These are phyloP conservation scores for Pangasius mekongensis DNA, from an alignment of 2,797 vertebrate species.

Conservation along the genomic window DNA sequence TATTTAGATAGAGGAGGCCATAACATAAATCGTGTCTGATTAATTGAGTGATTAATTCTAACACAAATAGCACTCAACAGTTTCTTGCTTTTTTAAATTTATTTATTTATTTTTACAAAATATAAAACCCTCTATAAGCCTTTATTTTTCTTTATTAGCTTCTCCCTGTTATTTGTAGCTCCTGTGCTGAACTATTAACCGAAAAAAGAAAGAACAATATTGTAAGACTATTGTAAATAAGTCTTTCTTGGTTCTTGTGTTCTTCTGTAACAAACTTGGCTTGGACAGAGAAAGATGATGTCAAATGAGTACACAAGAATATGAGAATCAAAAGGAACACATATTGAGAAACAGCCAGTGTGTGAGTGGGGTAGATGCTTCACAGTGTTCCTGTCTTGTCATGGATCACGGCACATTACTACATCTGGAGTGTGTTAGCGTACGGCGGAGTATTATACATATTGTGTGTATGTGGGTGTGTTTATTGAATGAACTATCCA, in stretches of 20 bases:
- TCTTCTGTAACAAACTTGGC: not conserved
- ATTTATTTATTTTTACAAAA: not conserved
- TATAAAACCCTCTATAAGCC: not conserved
- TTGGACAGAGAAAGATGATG: not conserved
- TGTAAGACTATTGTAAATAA: not conserved
- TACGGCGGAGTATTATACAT: constrained; percentile 51
- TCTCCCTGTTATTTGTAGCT: not conserved
- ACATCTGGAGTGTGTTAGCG: constrained; percentile 54
- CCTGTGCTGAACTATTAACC: not conserved
- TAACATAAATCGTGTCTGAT: not conserved
- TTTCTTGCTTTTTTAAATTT: no score
- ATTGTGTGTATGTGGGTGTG: constrained; percentile 43
- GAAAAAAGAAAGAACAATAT: not conserved
- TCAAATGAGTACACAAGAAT: not conserved
- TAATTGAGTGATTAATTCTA: not conserved
- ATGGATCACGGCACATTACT: constrained; percentile 22
- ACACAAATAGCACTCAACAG: not conserved
- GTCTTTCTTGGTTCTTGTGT: not conserved
- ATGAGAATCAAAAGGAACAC: not conserved
- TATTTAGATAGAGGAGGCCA: not conserved
- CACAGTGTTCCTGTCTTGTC: constrained; percentile 34
- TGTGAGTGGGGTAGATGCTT: constrained; percentile 30
- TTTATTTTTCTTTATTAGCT: not conserved
- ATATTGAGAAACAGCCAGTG: not conserved
- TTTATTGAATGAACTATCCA: constrained; percentile 35